Conservation (phyloP, 2,888 invertebrate species). For the Yponomeuta plumbellus region DNA sequence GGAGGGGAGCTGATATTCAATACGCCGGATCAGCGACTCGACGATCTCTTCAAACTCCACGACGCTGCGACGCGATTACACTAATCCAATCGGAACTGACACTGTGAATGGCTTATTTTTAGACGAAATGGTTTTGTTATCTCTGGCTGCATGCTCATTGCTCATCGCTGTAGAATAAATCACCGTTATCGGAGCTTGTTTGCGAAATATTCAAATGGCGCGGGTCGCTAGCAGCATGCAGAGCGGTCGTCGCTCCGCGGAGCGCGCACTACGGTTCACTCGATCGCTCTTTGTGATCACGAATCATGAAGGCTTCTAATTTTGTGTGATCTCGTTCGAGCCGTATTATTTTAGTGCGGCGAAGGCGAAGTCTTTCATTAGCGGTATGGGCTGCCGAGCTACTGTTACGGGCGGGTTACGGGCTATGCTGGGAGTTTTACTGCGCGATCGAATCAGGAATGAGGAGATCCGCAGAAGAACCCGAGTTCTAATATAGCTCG, state of each 20-base stretch:
- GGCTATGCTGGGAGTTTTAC: too few relatives aligned
- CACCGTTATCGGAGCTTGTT: neutral
- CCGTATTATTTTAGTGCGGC: neutral
- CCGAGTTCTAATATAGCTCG: too few relatives aligned
- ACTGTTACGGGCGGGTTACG: too few relatives aligned
- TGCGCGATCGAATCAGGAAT: too few relatives aligned
- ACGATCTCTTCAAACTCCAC: neutral
- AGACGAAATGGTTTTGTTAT: neutral
- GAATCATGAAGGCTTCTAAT: neutral
- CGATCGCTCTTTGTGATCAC: neutral
- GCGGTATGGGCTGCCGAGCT: too few relatives aligned
- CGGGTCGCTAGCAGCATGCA: neutral
- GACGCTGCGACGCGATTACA: neutral
- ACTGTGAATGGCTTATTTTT: neutral
- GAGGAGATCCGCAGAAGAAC: too few relatives aligned
- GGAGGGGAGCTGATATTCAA: neutral
- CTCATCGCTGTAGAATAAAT: neutral
- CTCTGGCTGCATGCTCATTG: neutral
- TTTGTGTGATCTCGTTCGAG: neutral
- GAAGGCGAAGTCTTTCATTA: neutral
- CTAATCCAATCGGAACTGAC: too few relatives aligned
- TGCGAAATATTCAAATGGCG: neutral
- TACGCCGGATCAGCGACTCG: slow-evolving; percentile 8
- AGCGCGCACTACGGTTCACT: neutral
- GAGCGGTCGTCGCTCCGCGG: neutral